Conservation (phyloP, 2,888 invertebrate genomes). For the Automeris io region DNA sequence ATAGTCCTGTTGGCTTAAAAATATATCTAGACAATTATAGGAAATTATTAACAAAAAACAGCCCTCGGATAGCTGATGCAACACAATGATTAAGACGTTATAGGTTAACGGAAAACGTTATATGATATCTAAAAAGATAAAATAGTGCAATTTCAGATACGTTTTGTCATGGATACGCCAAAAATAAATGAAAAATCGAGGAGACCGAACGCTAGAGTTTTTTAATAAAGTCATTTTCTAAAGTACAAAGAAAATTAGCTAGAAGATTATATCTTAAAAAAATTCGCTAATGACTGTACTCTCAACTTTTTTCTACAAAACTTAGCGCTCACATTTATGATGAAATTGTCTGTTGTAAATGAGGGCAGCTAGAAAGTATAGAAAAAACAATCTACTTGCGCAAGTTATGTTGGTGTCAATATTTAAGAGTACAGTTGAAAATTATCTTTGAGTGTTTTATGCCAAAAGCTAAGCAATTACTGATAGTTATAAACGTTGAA, state of each 20-base stretch:
- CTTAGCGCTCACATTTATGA: slow-evolving; percentile 1
- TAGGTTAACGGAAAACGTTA: no score
- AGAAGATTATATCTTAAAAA: background rate
- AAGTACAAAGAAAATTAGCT: background rate
- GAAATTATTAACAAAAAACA: no score
- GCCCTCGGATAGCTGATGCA: no score
- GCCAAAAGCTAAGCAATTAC: no score
- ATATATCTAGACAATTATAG: no score
- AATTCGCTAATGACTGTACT: background rate
- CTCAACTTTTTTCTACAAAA: background rate
- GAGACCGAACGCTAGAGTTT: background rate
- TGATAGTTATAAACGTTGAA: no score
- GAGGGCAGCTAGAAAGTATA: slow-evolving; percentile 13
- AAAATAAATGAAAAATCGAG: background rate
- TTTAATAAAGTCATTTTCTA: background rate
- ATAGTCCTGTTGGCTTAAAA: no score
- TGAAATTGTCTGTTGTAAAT: slow-evolving; percentile 1
- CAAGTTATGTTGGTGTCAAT: slow-evolving; percentile 31
- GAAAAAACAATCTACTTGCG: slow-evolving; percentile 43
- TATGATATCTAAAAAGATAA: no score
- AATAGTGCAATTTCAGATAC: no score
- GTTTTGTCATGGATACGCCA: no score
- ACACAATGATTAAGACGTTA: no score
- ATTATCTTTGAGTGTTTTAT: slow-evolving; percentile 11
- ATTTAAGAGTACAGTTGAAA: slow-evolving; percentile 46